These are phyloP conservation scores for Pyrocoelia pectoralis DNA, from an alignment of 2,888 invertebrate genomes.

Conservation along the genomic window DNA sequence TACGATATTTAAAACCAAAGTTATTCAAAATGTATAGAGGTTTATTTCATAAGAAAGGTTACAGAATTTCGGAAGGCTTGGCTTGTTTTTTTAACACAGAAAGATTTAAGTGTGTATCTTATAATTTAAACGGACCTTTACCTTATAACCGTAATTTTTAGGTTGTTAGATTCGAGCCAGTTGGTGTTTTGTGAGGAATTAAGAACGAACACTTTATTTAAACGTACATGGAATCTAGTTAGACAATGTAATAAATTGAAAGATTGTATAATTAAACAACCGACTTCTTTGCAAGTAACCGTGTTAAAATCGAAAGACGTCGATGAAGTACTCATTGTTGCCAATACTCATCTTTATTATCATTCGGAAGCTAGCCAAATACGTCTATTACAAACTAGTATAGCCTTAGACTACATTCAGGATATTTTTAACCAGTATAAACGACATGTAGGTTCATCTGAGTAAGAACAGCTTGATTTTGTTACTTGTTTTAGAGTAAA, in stretches of 20 bases:
- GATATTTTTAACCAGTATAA: slow-evolving; percentile 62
- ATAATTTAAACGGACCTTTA: no score
- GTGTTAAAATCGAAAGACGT: slow-evolving; percentile 67
- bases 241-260: slow-evolving; percentile 64
- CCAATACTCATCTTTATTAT: slow-evolving; percentile 94
- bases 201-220: slow-evolving; percentile 62
- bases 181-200: slow-evolving; percentile 68
- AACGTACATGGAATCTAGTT: slow-evolving; percentile 66
- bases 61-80: slow-evolving; percentile 80
- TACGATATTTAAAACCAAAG: slow-evolving; percentile 69
- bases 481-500: slow-evolving; percentile 50
- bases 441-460: slow-evolving; percentile 48
- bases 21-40: slow-evolving; percentile 67
- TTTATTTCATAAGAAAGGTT: slow-evolving; percentile 75
- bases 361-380: slow-evolving; percentile 92
- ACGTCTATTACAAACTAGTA: slow-evolving; percentile 82
- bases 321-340: slow-evolving; percentile 69
- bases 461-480: neutral
- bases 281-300: slow-evolving; percentile 70
- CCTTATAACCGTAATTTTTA: no score
- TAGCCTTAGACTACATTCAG: slow-evolving; percentile 74
- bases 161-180: slow-evolving; percentile 61
- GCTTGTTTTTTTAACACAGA: slow-evolving; percentile 77
- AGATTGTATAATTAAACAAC: slow-evolving; percentile 66
- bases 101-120: slow-evolving; percentile 69